Evolutionary conservation across 2,888 invertebrate genomes (phyloP), one percentile per base, ranked within the genome.

Genomic region (Cryptosula pallasiana): DNA sequence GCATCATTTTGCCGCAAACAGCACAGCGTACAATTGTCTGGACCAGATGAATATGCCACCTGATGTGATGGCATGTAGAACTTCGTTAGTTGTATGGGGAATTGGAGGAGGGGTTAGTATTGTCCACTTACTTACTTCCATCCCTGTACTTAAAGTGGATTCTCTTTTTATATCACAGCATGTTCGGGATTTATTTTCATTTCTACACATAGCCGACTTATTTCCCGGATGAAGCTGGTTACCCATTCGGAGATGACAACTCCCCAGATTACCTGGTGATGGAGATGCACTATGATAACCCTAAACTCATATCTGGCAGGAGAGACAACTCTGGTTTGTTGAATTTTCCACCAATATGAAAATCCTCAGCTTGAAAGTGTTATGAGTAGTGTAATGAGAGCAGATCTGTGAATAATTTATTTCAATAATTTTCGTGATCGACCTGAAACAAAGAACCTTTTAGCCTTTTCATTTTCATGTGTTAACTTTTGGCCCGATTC

Each of bases 261-360:
- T 90, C 79, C 13, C 83, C 90, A 0, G 89, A 90, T 0, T 94
- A 90, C 86, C 94, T 92, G 85, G 92, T 93, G 92, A 87, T 94
- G 55, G 93, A 94, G 85, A 90, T 93, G 78, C 94, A 94, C 86
- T 94, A 93, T 82, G 93, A 94, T 81, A 94, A 94, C 81, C 89
- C 89, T 70, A 83, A 86, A 76, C 79, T 85, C 72, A 81, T 69
- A 25, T 35, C 72, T 23, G 72, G 63, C 32, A 27, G 32, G n/a
- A 63, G 32, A 63, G 63, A 63, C 32, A 63, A 34, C 32, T 63
- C 63, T n/a, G 63, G 63, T 63, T 45, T 13, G 45, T 45, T 20
- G 5, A n/a, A n/a, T n/a, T n/a, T n/a, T n/a, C n/a, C n/a, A n/a
- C n/a, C n/a, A n/a, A n/a, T n/a, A n/a, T n/a, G n/a, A n/a, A n/a